Conservation (phyloP, 2,797 vertebrate species). For the Vultur gryphus region DNA sequence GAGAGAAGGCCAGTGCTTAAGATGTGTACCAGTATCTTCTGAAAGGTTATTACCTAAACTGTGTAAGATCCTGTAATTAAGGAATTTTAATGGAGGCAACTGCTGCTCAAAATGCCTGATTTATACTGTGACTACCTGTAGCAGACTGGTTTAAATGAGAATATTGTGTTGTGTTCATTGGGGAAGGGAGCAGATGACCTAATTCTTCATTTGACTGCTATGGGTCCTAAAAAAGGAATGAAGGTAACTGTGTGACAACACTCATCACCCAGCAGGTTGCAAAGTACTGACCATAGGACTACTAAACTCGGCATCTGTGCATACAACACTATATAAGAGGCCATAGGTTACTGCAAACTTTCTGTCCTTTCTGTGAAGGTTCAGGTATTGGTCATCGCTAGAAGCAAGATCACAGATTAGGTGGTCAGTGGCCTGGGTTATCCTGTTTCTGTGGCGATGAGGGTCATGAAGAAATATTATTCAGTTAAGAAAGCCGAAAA, state of each 20-base stretch:
- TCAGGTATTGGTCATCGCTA: not conserved
- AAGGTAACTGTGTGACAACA: not conserved
- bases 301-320: not conserved
- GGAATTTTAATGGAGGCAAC: not conserved
- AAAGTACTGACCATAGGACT: not conserved
- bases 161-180: not conserved
- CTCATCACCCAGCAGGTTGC: not conserved
- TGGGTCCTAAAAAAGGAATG: not conserved
- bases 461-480: not conserved
- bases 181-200: not conserved
- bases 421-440: not conserved
- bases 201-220: not conserved
- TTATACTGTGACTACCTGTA: not conserved
- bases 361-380: not conserved
- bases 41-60: not conserved
- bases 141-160: not conserved
- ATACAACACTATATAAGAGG: not conserved
- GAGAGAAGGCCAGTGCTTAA: not conserved
- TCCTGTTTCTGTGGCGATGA: not conserved
- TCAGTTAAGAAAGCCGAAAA: not conserved
- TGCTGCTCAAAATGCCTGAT: not conserved
- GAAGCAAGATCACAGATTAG: not conserved
- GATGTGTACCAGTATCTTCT: not conserved
- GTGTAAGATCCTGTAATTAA: not conserved
- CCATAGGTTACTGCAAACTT: not conserved